Evolutionary conservation across 2,797 vertebrate genomes (phyloP).

Genomic region (Dermochelys coriacea): DNA sequence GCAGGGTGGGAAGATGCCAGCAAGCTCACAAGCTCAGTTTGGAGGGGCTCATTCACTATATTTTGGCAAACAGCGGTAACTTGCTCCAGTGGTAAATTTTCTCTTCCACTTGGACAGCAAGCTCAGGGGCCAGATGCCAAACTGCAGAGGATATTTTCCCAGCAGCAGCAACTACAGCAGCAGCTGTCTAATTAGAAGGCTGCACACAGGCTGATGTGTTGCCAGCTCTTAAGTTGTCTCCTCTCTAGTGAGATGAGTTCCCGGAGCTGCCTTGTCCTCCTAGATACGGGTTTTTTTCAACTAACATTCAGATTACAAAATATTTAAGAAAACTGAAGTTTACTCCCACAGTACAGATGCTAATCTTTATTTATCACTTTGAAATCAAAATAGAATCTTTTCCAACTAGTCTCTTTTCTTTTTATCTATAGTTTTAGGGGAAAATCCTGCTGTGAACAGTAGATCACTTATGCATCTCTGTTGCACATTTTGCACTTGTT

Average conservation of each 20-base stretch:
- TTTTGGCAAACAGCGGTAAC: slow-evolving; percentile 34
- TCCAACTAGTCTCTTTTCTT: not conserved
- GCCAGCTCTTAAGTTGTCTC: slow-evolving; percentile 24
- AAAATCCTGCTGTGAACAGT: not conserved
- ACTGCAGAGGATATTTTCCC: slow-evolving; percentile 12
- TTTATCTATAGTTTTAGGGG: not conserved
- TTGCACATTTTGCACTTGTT: not conserved
- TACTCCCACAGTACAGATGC: not conserved
- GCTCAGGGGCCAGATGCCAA: slow-evolving; percentile 27
- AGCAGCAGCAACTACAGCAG: slow-evolving; percentile 52
- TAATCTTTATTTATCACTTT: not conserved
- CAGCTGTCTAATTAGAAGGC: slow-evolving; percentile 15
- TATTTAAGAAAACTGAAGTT: not conserved
- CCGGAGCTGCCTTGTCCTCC: slow-evolving; percentile 62
- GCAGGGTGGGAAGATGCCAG: slow-evolving; percentile 41
- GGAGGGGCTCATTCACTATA: slow-evolving; percentile 45
- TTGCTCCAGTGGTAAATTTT: slow-evolving; percentile 22
- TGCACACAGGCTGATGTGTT: not conserved
- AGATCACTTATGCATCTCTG: not conserved
- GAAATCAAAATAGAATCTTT: not conserved
- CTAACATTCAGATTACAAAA: not conserved
- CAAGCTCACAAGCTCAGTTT: slow-evolving; percentile 54
- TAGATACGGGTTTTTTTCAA: not conserved
- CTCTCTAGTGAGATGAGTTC: slow-evolving; percentile 3
- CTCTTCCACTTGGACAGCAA: slow-evolving; percentile 46